Evolutionary conservation across 2,113 vertebrate species (phyloP), one percentile per base, ranked within the genome.

Genomic region (Haemorhous mexicanus): DNA sequence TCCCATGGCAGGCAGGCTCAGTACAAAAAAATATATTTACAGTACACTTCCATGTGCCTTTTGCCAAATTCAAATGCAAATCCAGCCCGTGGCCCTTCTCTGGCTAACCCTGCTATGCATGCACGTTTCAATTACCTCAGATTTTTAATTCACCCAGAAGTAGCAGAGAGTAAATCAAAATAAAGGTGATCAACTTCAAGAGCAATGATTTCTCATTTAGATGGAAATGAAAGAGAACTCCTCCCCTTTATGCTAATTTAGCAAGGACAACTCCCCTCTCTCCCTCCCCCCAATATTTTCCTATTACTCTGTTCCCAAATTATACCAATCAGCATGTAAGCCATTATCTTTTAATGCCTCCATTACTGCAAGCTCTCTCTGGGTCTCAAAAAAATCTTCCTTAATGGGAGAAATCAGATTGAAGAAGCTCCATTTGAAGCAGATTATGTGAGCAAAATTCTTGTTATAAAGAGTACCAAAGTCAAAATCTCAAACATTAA

Each of bases 271-370:
- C 86, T 89, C 69, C 72, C 24, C 67, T 89, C 55, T 59, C 30
- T 79, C 64, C 55, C 66, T 87, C 50, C 78, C 59, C 88, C 86
- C 89, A 92, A 84, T 90, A 95, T 96, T 97, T 92, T 90, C 75
- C 90, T 94, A 88, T 96, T 96, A 95, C 92, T 83, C 63, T 76
- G 72, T 44, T 93, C 88, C 87, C 92, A 97, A 96, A 96, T 97
- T 96, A 96, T 93, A 95, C 94, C 95, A 96, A 95, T 96, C 89
- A 96, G 92, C 94, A 86, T 77, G 92, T 95, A 93, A 97, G 95
- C 93, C 92, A 95, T 96, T 96, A 96, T 94, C 96, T 91, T 96
- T 88, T 96, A 96, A 95, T 95, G 93, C 76, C 82, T 97, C 96
- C 91, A 97, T 96, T 96, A 94, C 92, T 84, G 76, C 81, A 69